Evolutionary conservation across 2,797 vertebrate species (phyloP), one percentile per base, ranked within the genome.

Genomic region (Pitangus sulphuratus): DNA sequence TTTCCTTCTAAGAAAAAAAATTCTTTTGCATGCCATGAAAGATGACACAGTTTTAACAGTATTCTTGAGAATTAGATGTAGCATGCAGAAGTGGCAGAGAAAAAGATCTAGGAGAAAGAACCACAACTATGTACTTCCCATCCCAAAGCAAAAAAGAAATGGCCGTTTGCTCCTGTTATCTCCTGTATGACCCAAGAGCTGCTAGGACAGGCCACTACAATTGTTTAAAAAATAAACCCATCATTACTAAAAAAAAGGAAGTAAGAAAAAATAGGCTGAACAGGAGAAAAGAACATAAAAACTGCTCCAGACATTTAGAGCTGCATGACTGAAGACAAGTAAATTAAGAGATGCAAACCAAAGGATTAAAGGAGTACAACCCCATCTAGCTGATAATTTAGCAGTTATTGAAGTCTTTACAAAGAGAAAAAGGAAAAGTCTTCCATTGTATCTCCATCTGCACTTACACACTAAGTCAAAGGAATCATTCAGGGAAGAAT

Each of bases 31-130:
- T 50, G 13, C 37, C 47, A 15, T 31, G 24, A 90, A 86, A 8
- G 7, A 13, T 37, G 19, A 40, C 6, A 28, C 24, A 0, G 0
- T 71, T 68, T 88, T 44, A 60, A 56, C 9, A 47, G 20, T 15
- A 65, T 48, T 92, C 45, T 71, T 60, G 28, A 53, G 39, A 85
- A 71, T 30, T 5, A 40, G 31, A 44, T 12, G 14, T 20, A 84
- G 15, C 0, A 2, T 69, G 39, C 15, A 82, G 53, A 77, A 93
- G 18, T 15, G 25, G 16, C 17, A 71, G 24, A 57, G 20, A 53
- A 47, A 50, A 89, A 42, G 18, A 45, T 16, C 22, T 57, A 19
- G 1, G 2, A 71, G 22, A 53, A 74, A 77, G n/a, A 68, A 56
- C 11, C 37, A 62, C 11, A 65, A n/a, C 6, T 24, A 14, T 1